phyloP scores from a whole-genome alignment of 2,113 vertebrate genomes.

The Hymenochirus boettgeri region DNA sequence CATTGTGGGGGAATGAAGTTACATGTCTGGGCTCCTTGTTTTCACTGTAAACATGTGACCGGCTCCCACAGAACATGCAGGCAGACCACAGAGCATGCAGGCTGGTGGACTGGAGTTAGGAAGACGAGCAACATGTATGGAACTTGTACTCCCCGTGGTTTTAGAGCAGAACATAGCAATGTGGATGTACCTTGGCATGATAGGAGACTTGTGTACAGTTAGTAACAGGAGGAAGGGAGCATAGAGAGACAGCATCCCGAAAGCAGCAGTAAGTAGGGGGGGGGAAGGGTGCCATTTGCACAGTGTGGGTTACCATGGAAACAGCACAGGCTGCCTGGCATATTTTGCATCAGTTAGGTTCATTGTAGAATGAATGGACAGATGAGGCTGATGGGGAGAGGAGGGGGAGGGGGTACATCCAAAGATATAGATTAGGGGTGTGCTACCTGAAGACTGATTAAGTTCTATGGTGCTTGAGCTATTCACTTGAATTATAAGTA shows the following conservation, averaged over 20 bases:
- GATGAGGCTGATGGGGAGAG: conserved; percentile 6
- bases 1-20: no score
- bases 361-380: conserved; percentile 32
- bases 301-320: conserved; percentile 37
- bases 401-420: background rate
- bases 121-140: conserved; percentile 5
- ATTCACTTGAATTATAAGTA: no score
- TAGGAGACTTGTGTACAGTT: conserved; percentile 26
- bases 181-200: conserved; percentile 2
- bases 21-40: no score
- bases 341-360: conserved; percentile 14
- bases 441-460: background rate
- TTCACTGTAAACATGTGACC: no score
- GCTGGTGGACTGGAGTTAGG: no score
- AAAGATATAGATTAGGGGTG: background rate
- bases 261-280: conserved; percentile 20
- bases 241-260: conserved; percentile 38
- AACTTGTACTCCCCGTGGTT: background rate
- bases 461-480: background rate
- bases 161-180: background rate
- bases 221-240: conserved; percentile 14
- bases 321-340: conserved; percentile 41
- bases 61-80: no score
- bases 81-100: background rate
- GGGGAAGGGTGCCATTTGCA: conserved; percentile 41